These are phyloP conservation scores for Xerus rutilus DNA, from an alignment of 2,797 vertebrate genomes.

Conservation along the genomic window DNA sequence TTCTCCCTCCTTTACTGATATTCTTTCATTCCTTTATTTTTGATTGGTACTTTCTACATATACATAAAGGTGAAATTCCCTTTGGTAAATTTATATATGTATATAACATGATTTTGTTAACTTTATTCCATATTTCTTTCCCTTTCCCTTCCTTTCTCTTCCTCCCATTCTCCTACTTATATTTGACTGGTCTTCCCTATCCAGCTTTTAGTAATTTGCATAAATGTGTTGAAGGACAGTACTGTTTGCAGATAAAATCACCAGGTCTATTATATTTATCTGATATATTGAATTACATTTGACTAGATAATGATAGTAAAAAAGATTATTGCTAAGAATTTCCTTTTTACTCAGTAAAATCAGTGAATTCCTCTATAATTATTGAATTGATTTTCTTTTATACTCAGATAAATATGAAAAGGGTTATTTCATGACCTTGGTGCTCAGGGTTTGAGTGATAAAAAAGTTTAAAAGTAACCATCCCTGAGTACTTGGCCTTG, in stretches of 20 bases:
- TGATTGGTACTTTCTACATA: too few relatives aligned
- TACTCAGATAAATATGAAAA: conserved; percentile 15
- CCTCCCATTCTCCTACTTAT: too few relatives aligned
- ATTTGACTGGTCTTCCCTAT: too few relatives aligned
- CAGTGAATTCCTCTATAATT: background rate
- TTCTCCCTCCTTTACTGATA: too few relatives aligned
- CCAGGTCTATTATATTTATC: background rate
- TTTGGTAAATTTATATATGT: too few relatives aligned
- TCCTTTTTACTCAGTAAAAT: conserved; percentile 2
- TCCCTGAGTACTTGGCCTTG: background rate
- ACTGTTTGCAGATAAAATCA: conserved; percentile 4
- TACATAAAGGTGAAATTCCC: too few relatives aligned
- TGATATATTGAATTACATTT: conserved; percentile 30
- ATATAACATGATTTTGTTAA: too few relatives aligned
- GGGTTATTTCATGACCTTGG: background rate
- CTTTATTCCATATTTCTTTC: too few relatives aligned
- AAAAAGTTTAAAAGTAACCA: background rate
- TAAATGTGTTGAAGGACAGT: background rate
- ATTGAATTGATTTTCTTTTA: background rate
- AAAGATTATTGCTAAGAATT: conserved; percentile 11
- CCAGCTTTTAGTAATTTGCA: conserved; percentile 12
- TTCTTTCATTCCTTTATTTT: too few relatives aligned
- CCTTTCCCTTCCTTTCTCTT: too few relatives aligned
- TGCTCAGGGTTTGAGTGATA: background rate
- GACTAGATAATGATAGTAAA: conserved; percentile 9